A percentile compares a stretch with the other conserved stretches of the same genome.
Conservation (phyloP, 2,113 vertebrate species). For the Hucho hucho region DNA sequence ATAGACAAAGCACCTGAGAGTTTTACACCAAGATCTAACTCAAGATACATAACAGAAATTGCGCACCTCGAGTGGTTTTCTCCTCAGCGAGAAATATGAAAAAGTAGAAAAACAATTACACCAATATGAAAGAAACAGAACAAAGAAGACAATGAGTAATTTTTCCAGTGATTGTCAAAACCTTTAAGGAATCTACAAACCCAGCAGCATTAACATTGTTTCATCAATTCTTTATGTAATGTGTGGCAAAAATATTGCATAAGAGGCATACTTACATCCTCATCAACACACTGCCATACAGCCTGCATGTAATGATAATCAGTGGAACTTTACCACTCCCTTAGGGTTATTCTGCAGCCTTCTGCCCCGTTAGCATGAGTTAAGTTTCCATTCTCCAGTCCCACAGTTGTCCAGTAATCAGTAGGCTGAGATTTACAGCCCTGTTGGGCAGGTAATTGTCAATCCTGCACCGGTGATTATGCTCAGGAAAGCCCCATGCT, state of each 20-base stretch:
- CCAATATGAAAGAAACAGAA: not conserved
- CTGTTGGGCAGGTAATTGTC: constrained; percentile 56
- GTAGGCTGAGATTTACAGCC: constrained; percentile 53
- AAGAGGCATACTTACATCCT: not conserved
- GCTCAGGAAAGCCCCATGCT: constrained; percentile 1
- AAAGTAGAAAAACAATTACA: not conserved
- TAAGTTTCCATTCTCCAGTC: constrained; percentile 35
- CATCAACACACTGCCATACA: constrained; percentile 9
- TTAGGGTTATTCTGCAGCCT: constrained; percentile 37
- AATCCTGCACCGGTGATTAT: constrained; percentile 47
- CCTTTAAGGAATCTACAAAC: too few relatives aligned
- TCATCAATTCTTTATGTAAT: not conserved
- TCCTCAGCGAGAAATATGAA: not conserved
- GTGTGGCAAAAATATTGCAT: constrained; percentile 14
- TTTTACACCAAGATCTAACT: not conserved
- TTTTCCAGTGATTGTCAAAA: not conserved
- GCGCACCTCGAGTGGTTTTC: too few relatives aligned
- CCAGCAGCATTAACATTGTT: too few relatives aligned
- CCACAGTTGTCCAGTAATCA: constrained; percentile 56
- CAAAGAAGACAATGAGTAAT: not conserved
- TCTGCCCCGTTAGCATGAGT: constrained; percentile 37
- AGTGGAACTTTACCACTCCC: constrained; percentile 15
- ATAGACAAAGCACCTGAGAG: not conserved
- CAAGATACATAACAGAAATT: not conserved
- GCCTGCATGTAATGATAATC: constrained; percentile 13